A percentile compares a stretch with the other conserved stretches of the same genome.
phyloP scores from a whole-genome alignment of 92 coral and sea anemone species.

The Porites divaricata region DNA sequence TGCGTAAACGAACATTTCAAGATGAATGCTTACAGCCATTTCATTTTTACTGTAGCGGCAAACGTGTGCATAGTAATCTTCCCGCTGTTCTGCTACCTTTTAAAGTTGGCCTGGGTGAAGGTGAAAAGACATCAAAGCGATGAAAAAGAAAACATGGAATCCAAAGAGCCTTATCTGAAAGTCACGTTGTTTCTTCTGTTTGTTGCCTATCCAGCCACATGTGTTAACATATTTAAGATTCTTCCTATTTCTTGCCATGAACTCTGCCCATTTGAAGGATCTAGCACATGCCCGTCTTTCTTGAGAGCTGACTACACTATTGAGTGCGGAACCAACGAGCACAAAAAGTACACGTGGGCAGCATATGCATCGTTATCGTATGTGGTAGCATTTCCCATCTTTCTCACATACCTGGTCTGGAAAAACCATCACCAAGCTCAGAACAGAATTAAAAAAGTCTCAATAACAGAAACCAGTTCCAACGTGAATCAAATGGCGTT shows the following conservation, averaged over 20 bases:
- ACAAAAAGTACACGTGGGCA: slow-evolving; percentile 8
- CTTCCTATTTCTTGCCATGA: slow-evolving; percentile 46
- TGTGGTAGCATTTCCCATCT: slow-evolving; percentile 33
- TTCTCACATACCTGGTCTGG: slow-evolving; percentile 22
- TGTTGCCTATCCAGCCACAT: slow-evolving; percentile 40
- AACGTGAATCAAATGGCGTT: background rate
- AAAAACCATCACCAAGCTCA: slow-evolving; percentile 10
- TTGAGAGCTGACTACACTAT: slow-evolving; percentile 12
- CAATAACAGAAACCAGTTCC: background rate
- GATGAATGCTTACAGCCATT: slow-evolving; percentile 27
- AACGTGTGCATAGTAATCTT: slow-evolving; percentile 1
- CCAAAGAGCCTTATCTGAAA: slow-evolving; percentile 7
- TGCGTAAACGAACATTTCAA: slow-evolving; percentile 11
- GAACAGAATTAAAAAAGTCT: background rate
- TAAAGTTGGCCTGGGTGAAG: slow-evolving; percentile 6
- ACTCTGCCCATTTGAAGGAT: slow-evolving; percentile 27
- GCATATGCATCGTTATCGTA: slow-evolving; percentile 17
- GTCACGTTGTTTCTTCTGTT: slow-evolving; percentile 21
- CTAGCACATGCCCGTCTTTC: background rate
- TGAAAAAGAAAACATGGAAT: background rate
- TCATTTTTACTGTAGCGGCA: slow-evolving; percentile 23
- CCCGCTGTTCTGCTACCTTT: slow-evolving; percentile 25
- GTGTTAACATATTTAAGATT: slow-evolving; percentile 25
- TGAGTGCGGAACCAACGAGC: slow-evolving; percentile 6
- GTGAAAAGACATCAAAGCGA: background rate